Conservation (phyloP, 1,140 invertebrate species). For the Drosophila mayri region DNA sequence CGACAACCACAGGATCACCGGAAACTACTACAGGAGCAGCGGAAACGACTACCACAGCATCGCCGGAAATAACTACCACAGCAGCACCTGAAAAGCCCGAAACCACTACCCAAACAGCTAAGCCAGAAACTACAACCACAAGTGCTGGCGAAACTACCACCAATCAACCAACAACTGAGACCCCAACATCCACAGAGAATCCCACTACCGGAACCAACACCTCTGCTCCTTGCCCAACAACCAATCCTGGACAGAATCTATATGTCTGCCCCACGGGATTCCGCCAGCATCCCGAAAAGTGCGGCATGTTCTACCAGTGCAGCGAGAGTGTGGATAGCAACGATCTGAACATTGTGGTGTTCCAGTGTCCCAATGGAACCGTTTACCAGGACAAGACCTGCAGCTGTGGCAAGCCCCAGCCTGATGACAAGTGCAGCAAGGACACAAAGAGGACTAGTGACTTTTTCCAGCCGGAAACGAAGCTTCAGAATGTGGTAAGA, state of each 20-base stretch:
- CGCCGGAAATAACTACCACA: slow-evolving; percentile 48
- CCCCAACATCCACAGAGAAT: slow-evolving; percentile 40
- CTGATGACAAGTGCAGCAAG: slow-evolving; percentile 57
- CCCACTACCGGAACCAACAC: slow-evolving; percentile 54
- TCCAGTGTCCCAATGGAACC: slow-evolving; percentile 91
- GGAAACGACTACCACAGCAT: slow-evolving; percentile 57
- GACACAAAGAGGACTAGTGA: slow-evolving; percentile 83
- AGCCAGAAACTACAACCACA: slow-evolving; percentile 42
- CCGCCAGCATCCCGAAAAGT: slow-evolving; percentile 92
- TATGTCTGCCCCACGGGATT: slow-evolving; percentile 93
- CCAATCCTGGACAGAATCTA: slow-evolving; percentile 88
- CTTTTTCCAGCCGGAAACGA: slow-evolving; percentile 86
- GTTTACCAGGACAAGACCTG: slow-evolving; percentile 90
- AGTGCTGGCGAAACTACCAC: slow-evolving; percentile 47
- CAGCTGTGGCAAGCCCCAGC: slow-evolving; percentile 87
- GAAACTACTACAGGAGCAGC: slow-evolving; percentile 56
- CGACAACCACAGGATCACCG: slow-evolving; percentile 58
- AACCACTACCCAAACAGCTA: slow-evolving; percentile 24
- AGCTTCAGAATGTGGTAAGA: slow-evolving; percentile 85
- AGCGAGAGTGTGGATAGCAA: slow-evolving; percentile 87
- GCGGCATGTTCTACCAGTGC: slow-evolving; percentile 94
- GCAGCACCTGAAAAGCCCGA: slow-evolving; percentile 12
- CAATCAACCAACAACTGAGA: slow-evolving; percentile 23
- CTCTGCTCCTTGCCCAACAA: slow-evolving; percentile 85
- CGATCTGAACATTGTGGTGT: slow-evolving; percentile 90